A percentile compares a stretch with the other conserved stretches of the same genome.
Evolutionary conservation across 1,140 invertebrate genomes (phyloP).

Genomic region (Leptinotarsa undecemlineata): DNA sequence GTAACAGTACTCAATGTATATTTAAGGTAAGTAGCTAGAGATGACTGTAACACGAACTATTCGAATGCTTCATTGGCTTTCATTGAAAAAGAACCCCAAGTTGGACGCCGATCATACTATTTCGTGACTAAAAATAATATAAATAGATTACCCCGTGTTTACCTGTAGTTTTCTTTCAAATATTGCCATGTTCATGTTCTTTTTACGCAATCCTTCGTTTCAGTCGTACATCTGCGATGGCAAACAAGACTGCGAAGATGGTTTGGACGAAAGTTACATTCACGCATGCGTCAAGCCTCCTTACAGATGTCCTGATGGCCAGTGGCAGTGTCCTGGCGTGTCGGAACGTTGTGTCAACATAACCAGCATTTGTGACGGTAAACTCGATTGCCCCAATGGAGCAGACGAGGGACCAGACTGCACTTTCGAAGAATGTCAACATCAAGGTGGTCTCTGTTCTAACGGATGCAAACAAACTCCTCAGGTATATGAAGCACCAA

Average conservation of each 20-base stretch:
- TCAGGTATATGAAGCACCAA: constrained; percentile 53
- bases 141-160: too few species aligned
- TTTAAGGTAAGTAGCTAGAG: constrained; percentile 63
- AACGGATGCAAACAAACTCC: constrained; percentile 91
- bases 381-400: constrained; percentile 86
- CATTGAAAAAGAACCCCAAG: too few species aligned
- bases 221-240: constrained; percentile 92
- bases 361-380: constrained; percentile 82
- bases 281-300: constrained; percentile 78
- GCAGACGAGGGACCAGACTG: constrained; percentile 89
- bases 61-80: too few species aligned
- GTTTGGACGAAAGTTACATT: constrained; percentile 83
- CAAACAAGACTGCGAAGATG: constrained; percentile 93
- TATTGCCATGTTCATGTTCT: neutral
- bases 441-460: constrained; percentile 75
- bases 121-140: too few species aligned
- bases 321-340: constrained; percentile 85
- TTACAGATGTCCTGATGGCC: constrained; percentile 73
- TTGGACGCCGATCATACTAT: too few species aligned
- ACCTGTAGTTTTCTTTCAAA: too few species aligned
- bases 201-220: constrained; percentile 15
- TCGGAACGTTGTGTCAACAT: constrained; percentile 77
- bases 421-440: constrained; percentile 74
- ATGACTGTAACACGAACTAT: too few species aligned
- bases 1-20: constrained; percentile 87